Conservation (phyloP, 1,140 invertebrate genomes). For the Drosophila guanche region DNA sequence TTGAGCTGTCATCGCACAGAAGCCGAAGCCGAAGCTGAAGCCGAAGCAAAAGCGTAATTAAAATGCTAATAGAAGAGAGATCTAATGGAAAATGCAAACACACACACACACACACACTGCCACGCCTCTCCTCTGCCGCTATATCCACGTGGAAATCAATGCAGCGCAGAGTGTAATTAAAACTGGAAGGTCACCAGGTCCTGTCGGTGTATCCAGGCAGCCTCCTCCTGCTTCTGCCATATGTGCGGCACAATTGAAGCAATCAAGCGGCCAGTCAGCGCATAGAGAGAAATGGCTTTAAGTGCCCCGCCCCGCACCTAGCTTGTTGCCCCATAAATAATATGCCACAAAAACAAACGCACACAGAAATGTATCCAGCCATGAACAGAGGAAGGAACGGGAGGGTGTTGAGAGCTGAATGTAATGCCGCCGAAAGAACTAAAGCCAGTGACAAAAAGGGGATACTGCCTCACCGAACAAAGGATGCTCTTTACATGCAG, state of each 20-base stretch:
- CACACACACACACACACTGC: constrained; percentile 11
- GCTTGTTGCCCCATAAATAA: constrained; percentile 49
- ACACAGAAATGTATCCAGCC: constrained; percentile 14
- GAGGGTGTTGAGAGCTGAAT: constrained; percentile 19
- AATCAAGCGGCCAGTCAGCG: constrained; percentile 14
- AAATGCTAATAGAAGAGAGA: constrained; percentile 48
- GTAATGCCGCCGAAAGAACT: constrained; percentile 40
- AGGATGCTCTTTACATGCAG: constrained; percentile 8
- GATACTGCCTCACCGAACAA: constrained; percentile 2
- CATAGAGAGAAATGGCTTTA: constrained; percentile 31
- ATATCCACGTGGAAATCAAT: constrained; percentile 20
- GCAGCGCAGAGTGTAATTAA: constrained; percentile 52
- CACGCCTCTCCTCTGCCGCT: not conserved
- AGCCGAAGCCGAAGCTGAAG: not conserved
- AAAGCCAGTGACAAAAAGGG: constrained; percentile 23
- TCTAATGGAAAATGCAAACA: constrained; percentile 24
- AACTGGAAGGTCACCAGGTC: constrained; percentile 9
- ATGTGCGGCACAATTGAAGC: constrained; percentile 19
- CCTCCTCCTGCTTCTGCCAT: constrained; percentile 8
- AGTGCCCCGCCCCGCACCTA: constrained; percentile 29
- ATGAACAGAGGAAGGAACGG: not conserved
- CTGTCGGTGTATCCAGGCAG: constrained; percentile 3
- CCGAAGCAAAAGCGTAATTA: constrained; percentile 41
- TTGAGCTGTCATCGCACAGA: not conserved
- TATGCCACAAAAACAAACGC: constrained; percentile 52